A percentile compares a stretch with the other conserved stretches of the same genome.
phyloP scores from a whole-genome alignment of 2,113 vertebrate species.

The Peromyscus californicus region DNA sequence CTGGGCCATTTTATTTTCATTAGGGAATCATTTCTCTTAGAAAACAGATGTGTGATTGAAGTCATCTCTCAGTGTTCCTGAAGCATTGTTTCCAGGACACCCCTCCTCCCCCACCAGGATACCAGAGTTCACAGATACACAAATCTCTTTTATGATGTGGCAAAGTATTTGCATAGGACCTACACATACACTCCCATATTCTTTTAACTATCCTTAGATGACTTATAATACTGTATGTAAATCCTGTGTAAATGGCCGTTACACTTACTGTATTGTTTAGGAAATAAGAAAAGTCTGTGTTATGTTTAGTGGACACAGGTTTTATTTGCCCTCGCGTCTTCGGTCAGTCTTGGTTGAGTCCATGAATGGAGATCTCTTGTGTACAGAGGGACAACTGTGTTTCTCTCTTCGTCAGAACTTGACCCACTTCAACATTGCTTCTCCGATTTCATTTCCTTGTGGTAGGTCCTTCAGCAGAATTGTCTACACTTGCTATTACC shows the following conservation, averaged over 20 bases:
- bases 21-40: constrained; percentile 8
- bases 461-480: neutral
- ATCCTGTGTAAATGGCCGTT: too few species aligned
- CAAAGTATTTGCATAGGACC: neutral
- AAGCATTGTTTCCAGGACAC: neutral
- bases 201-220: neutral
- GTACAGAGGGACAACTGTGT: neutral
- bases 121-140: neutral
- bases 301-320: neutral
- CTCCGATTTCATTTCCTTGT: neutral
- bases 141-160: neutral
- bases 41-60: neutral
- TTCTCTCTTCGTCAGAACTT: neutral
- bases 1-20: constrained; percentile 7
- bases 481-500: neutral
- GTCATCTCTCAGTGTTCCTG: neutral
- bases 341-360: too few species aligned
- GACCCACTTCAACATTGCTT: neutral
- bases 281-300: neutral
- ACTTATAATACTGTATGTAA: neutral
- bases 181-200: neutral
- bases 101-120: neutral
- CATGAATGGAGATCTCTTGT: neutral
- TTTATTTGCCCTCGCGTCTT: neutral
- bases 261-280: neutral